Evolutionary conservation across 2,797 vertebrate genomes (phyloP).

Genomic region (Neosilurus hyrtlii): DNA sequence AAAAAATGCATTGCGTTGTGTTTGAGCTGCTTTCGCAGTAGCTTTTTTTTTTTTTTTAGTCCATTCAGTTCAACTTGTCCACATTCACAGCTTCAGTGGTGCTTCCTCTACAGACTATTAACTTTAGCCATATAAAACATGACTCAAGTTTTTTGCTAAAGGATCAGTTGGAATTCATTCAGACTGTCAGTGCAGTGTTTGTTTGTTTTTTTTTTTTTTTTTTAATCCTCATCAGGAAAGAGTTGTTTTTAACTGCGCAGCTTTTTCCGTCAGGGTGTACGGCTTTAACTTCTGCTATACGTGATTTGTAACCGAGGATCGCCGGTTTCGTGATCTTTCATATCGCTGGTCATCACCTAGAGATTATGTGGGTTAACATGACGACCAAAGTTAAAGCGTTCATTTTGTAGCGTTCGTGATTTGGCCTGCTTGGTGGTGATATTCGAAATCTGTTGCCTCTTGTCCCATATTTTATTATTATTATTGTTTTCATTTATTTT

Average conservation of each 20-base stretch:
- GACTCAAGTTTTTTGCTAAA: slow-evolving; percentile 35
- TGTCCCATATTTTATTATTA: background rate
- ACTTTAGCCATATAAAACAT: slow-evolving; percentile 43
- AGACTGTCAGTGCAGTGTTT: background rate
- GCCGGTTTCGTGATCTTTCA: background rate
- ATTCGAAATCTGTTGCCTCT: background rate
- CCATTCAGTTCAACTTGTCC: slow-evolving; percentile 25
- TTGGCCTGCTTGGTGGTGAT: background rate
- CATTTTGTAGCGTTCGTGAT: slow-evolving; percentile 13
- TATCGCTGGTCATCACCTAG: background rate
- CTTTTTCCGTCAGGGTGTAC: slow-evolving; percentile 35
- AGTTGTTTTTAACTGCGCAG: slow-evolving; percentile 8
- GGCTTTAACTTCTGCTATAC: slow-evolving; percentile 37
- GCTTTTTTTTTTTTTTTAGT: slow-evolving; percentile 34
- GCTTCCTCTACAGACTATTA: slow-evolving; percentile 40
- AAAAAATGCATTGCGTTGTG: slow-evolving; percentile 19
- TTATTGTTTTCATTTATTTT: background rate
- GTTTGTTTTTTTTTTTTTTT: background rate
- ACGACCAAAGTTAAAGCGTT: slow-evolving; percentile 30
- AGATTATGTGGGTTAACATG: background rate
- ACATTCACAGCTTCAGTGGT: slow-evolving; percentile 36
- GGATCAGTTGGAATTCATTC: slow-evolving; percentile 6
- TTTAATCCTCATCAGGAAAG: background rate
- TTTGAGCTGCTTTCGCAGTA: slow-evolving; percentile 53
- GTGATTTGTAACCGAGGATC: background rate